Percentiles rank a stretch among this genome's conserved stretches.
Evolutionary conservation across 1,140 invertebrate genomes (phyloP).

Genomic region (Argopecten irradians): DNA sequence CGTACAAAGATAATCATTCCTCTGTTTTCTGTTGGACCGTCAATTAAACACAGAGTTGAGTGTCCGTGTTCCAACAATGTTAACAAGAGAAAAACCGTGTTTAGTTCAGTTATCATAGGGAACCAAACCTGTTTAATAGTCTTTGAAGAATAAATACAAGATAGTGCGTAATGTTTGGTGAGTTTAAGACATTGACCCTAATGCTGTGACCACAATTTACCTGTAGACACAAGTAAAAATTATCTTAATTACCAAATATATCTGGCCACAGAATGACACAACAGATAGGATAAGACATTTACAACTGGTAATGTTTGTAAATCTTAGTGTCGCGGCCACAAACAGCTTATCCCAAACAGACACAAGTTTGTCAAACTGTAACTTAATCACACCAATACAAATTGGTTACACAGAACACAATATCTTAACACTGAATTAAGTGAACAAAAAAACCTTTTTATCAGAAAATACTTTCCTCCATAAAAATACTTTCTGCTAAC

Average conservation of each 20-base stretch:
- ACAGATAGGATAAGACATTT: background rate
- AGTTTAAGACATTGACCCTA: background rate
- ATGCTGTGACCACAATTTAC: background rate
- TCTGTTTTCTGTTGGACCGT: background rate
- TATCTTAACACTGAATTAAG: too few species aligned
- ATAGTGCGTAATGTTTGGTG: background rate
- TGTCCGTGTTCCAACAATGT: background rate
- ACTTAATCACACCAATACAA: background rate
- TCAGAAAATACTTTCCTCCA: too few species aligned
- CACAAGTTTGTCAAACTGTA: too few species aligned
- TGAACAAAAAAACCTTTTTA: too few species aligned
- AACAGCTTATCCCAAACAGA: background rate
- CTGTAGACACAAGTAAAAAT: conserved; percentile 7
- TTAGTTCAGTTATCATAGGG: background rate
- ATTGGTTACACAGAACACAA: too few species aligned
- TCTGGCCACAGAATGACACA: background rate
- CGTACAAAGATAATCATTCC: background rate
- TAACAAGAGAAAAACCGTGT: background rate
- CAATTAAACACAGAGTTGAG: background rate
- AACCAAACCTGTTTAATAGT: background rate
- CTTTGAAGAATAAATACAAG: background rate
- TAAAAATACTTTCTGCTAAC: too few species aligned
- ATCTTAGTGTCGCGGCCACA: background rate
- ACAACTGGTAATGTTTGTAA: background rate
- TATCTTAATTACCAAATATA: background rate